Evolutionary conservation across 1,140 invertebrate genomes (phyloP).

Genomic region (Drosophila tropicalis): DNA sequence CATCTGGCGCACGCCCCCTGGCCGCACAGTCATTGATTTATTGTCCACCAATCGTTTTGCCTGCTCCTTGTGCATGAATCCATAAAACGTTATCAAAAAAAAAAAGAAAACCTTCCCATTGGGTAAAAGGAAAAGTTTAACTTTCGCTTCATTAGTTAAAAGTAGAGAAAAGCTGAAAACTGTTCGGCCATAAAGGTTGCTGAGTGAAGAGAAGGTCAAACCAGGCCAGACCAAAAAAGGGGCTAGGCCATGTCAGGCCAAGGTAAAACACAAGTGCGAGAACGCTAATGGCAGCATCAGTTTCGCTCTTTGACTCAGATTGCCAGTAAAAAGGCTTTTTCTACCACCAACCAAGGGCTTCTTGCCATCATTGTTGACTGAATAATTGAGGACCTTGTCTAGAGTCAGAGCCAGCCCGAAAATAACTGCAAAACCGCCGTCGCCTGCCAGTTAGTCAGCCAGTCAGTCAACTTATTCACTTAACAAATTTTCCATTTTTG

Average conservation of each 20-base stretch:
- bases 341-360: neutral
- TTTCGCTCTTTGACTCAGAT: slow-evolving; percentile 16
- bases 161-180: slow-evolving; percentile 42
- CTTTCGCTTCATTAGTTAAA: slow-evolving; percentile 70
- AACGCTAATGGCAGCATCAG: slow-evolving; percentile 25
- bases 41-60: slow-evolving; percentile 63
- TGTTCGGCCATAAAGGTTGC: slow-evolving; percentile 37
- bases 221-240: slow-evolving; percentile 30
- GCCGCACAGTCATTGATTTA: slow-evolving; percentile 60
- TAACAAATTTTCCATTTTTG: slow-evolving; percentile 21
- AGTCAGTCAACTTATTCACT: slow-evolving; percentile 1
- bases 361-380: slow-evolving; percentile 1
- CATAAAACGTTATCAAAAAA: slow-evolving; percentile 30
- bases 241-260: slow-evolving; percentile 38
- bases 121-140: slow-evolving; percentile 53
- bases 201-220: slow-evolving; percentile 33
- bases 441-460: neutral
- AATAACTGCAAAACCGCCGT: neutral
- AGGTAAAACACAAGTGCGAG: slow-evolving; percentile 22
- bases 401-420: neutral
- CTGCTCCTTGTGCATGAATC: slow-evolving; percentile 34
- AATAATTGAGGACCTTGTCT: slow-evolving; percentile 36
- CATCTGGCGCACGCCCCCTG: neutral
- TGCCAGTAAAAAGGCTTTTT: slow-evolving; percentile 32
- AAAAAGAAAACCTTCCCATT: slow-evolving; percentile 51